Evolutionary conservation across 2,113 vertebrate species (phyloP).

Genomic region (Salminus brasiliensis): DNA sequence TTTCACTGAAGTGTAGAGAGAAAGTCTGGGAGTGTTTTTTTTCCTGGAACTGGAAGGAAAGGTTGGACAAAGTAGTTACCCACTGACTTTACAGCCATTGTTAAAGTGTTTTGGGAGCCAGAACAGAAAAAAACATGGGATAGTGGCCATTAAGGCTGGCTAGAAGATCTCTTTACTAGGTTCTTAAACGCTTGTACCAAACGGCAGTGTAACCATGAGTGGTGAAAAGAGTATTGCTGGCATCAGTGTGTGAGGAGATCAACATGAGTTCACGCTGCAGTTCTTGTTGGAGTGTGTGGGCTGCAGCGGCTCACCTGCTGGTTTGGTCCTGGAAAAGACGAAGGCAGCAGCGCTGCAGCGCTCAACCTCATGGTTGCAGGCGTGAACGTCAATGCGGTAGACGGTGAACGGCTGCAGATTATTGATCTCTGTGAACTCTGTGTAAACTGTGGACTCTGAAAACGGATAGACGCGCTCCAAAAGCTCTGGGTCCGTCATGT

Average conservation of each 20-base stretch:
- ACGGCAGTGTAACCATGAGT: neutral
- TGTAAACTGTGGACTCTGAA: slow-evolving; percentile 80
- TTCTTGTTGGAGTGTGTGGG: neutral
- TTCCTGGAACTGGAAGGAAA: too few relatives aligned
- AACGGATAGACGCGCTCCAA: slow-evolving; percentile 84
- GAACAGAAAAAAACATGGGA: neutral
- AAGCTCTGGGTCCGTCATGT: slow-evolving; percentile 80
- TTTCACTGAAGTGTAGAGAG: too few relatives aligned
- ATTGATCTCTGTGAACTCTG: slow-evolving; percentile 86
- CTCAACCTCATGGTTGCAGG: slow-evolving; percentile 91
- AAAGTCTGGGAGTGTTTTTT: too few relatives aligned
- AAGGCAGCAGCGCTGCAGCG: slow-evolving; percentile 93
- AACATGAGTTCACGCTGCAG: neutral
- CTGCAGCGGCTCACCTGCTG: slow-evolving; percentile 82
- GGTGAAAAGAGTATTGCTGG: neutral
- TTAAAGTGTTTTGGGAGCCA: neutral
- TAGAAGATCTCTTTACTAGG: neutral
- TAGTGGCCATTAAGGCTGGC: neutral
- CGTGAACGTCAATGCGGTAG: slow-evolving; percentile 96
- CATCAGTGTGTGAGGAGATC: neutral
- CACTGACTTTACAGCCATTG: neutral
- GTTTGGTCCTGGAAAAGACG: slow-evolving; percentile 93
- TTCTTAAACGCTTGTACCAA: neutral
- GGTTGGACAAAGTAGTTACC: too few relatives aligned
- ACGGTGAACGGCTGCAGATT: slow-evolving; percentile 90